phyloP scores from a whole-genome alignment of 1,140 invertebrate species.

The Drosophila chauvacae region DNA sequence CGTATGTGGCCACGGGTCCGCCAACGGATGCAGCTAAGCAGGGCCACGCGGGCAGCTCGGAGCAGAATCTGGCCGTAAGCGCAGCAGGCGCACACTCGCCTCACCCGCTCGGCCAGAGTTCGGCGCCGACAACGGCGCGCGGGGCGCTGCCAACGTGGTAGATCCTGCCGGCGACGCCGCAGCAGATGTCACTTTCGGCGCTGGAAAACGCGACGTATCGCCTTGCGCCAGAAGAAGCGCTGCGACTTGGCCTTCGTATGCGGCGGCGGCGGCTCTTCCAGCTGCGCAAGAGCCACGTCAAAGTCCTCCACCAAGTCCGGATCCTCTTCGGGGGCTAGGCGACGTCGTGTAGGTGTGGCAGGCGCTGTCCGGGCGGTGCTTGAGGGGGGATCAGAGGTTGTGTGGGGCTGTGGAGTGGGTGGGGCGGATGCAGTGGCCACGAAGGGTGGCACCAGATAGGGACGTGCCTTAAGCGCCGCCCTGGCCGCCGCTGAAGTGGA shows the following conservation, averaged over 20 bases:
- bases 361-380: conserved; percentile 59
- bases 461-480: conserved; percentile 64
- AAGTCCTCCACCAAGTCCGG: conserved; percentile 42
- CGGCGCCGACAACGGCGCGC: conserved; percentile 68
- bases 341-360: conserved; percentile 52
- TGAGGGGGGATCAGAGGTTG: conserved; percentile 8
- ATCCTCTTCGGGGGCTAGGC: conserved; percentile 6
- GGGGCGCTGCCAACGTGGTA: conserved; percentile 70
- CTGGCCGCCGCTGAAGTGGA: conserved; percentile 73
- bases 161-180: conserved; percentile 72
- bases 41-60: conserved; percentile 64
- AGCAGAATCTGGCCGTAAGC: conserved; percentile 68
- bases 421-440: conserved; percentile 62
- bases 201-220: conserved; percentile 69
- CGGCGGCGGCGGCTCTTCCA: conserved; percentile 19
- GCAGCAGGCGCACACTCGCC: conserved; percentile 71
- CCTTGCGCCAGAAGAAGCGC: conserved; percentile 70
- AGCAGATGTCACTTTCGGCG: conserved; percentile 73
- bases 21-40: conserved; percentile 74
- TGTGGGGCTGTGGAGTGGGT: conserved; percentile 64
- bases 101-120: conserved; percentile 65
- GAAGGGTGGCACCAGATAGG: conserved; percentile 54
- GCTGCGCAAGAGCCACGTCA: conserved; percentile 25
- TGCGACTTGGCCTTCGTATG: conserved; percentile 62
- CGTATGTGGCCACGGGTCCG: conserved; percentile 73